Conservation (phyloP, 1,140 invertebrate species). For the Neodiprion lecontei region DNA sequence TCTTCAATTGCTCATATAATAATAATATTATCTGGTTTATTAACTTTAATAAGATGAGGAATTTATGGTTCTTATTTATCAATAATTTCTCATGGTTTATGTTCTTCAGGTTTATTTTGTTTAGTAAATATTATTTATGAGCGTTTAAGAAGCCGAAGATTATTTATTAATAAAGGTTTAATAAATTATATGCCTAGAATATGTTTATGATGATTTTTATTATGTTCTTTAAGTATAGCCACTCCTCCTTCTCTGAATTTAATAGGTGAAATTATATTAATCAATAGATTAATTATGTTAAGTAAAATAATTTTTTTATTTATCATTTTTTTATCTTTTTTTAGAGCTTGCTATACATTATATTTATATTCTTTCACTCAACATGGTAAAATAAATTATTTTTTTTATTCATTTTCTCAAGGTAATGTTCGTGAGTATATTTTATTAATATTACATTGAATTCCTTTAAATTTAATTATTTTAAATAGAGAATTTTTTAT, state of each 20-base stretch:
- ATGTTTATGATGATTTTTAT: constrained; percentile 68
- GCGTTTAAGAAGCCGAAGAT: constrained; percentile 50
- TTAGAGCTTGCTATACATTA: constrained; percentile 41
- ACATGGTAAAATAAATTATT: too few relatives aligned
- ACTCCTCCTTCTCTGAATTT: constrained; percentile 50
- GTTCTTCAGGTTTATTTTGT: constrained; percentile 74
- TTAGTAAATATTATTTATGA: constrained; percentile 72
- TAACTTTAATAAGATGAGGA: too few relatives aligned
- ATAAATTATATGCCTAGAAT: constrained; percentile 39
- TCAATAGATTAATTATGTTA: constrained; percentile 63
- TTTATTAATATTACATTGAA: too few relatives aligned
- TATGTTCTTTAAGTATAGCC: constrained; percentile 58
- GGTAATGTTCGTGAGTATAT: too few relatives aligned
- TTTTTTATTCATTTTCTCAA: too few relatives aligned
- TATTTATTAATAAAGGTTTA: constrained; percentile 43
- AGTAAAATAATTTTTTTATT: constrained; percentile 54
- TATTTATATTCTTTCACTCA: constrained; percentile 20
- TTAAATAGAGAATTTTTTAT: too few relatives aligned
- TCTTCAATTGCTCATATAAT: too few relatives aligned
- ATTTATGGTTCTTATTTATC: constrained; percentile 61
- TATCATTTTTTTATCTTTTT: constrained; percentile 47
- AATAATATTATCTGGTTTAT: too few relatives aligned
- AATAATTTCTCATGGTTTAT: constrained; percentile 72
- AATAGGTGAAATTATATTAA: constrained; percentile 65
- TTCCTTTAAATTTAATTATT: too few relatives aligned